Evolutionary conservation across 2,888 invertebrate genomes (phyloP).

Genomic region (Hirtodrosophila alboralis): DNA sequence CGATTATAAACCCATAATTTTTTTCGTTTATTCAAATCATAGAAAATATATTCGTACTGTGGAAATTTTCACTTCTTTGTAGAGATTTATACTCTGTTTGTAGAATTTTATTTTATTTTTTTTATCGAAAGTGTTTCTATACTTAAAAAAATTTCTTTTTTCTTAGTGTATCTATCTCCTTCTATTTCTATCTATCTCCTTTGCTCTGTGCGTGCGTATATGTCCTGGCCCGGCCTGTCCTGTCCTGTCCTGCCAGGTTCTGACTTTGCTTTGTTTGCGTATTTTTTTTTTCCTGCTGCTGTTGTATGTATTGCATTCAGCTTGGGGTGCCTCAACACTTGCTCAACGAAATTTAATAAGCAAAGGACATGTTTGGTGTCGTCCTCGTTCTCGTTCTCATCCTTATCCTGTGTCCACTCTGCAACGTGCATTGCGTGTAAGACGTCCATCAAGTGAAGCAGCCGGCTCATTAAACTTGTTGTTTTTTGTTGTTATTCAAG

Average conservation of each 20-base stretch:
- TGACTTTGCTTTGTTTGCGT: conserved; percentile 75
- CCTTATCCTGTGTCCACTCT: conserved; percentile 11
- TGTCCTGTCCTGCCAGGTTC: conserved; percentile 39
- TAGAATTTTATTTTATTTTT: too few relatives aligned
- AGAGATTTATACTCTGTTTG: too few relatives aligned
- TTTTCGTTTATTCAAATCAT: too few relatives aligned
- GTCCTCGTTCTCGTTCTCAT: conserved; percentile 33
- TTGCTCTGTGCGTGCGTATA: conserved; percentile 16
- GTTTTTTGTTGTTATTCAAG: conserved; percentile 18
- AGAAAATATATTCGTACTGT: too few relatives aligned
- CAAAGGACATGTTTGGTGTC: conserved; percentile 75
- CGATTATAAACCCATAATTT: too few relatives aligned
- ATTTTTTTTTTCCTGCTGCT: conserved; percentile 28
- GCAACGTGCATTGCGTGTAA: conserved; percentile 61
- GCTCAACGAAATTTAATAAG: conserved; percentile 77
- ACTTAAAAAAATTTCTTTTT: too few relatives aligned
- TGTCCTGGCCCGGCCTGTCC: background rate
- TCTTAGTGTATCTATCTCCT: too few relatives aligned
- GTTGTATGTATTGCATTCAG: conserved; percentile 43
- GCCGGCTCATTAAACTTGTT: conserved; percentile 75
- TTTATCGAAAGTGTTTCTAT: too few relatives aligned
- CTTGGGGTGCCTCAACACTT: conserved; percentile 67
- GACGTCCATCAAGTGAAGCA: conserved; percentile 70
- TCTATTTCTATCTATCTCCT: background rate
- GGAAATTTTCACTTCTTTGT: too few relatives aligned